Evolutionary conservation across 2,113 vertebrate genomes (phyloP), one percentile per base, ranked within the genome.

Genomic region (Campylorhamphus procurvoides): DNA sequence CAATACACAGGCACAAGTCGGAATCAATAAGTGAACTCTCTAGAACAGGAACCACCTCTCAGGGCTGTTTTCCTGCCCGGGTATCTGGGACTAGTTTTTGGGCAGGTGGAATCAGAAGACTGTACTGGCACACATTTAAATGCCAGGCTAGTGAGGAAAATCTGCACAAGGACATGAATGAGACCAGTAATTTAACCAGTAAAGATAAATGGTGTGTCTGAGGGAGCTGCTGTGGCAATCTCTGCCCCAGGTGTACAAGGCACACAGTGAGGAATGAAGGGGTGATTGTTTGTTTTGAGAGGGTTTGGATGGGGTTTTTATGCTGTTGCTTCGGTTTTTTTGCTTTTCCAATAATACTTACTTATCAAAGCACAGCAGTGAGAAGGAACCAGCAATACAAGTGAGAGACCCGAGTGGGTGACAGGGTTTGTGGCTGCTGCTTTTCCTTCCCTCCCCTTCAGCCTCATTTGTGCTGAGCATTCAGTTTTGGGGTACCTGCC

Each of bases 391-490:
- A 29, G 33, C 44, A 49, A 35, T n/a, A 47, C 19, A 50, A 90
- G 10, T 33, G 14, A 12, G 4, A 42, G 3, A 46, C 5, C 0
- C 20, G 53, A n/a, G 6, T 18, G 3, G 2, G 24, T 31, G 18
- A 67, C 23, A 76, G 10, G 4, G 5, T 14, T 94, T 78, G 31
- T 49, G 12, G 1, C 27, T 62, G 28, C 20, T 87, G 14, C 35
- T 74, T 81, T 33, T 68, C 37, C 14, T 56, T 44, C 37, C 15
- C 31, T 76, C 28, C 25, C 31, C 74, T 59, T 14, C 39, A 79
- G 39, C 18, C 40, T 72, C 27, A 28, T 69, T 60, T 76, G 19
- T 31, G 40, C 68, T 13, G 4, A 56, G 22, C 16, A 4, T 23
- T 75, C 55, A 40, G 58, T 92, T 84, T 87, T 37, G 83, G 58